Conservation (phyloP, 2,888 invertebrate species). For the Epinotia nisella region DNA sequence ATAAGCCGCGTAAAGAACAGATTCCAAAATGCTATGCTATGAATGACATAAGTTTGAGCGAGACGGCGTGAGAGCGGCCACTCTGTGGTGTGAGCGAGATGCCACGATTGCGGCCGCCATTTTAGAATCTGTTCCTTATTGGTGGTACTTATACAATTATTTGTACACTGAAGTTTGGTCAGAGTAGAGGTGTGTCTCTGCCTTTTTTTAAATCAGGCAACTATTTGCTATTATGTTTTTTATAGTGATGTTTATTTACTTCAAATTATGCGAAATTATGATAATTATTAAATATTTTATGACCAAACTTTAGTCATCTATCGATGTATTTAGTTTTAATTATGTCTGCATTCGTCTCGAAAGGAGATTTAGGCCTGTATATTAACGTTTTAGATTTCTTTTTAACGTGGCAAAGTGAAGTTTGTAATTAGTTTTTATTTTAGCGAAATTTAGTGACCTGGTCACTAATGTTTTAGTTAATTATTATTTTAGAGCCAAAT, state of each 20-base stretch:
- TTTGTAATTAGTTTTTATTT: conserved; percentile 24
- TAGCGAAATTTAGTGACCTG: conserved; percentile 21
- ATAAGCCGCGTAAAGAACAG: too few relatives aligned
- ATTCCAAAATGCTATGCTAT: too few relatives aligned
- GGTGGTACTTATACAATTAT: too few relatives aligned
- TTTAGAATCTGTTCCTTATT: too few relatives aligned
- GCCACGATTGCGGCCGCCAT: too few relatives aligned
- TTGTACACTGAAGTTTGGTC: background rate
- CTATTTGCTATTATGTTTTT: too few relatives aligned
- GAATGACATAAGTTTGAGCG: too few relatives aligned
- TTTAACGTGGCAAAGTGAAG: background rate
- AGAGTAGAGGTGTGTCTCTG: background rate
- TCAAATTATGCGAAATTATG: background rate
- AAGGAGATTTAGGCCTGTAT: conserved; percentile 5
- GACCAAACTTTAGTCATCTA: conserved; percentile 3
- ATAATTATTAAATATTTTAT: background rate
- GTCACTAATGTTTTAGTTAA: conserved; percentile 8
- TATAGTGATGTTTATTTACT: background rate
- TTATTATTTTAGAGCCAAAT: background rate
- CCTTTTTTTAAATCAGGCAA: background rate
- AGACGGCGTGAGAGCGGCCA: too few relatives aligned
- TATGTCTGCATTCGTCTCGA: background rate
- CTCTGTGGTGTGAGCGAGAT: too few relatives aligned
- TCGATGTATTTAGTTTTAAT: background rate
- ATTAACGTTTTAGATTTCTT: background rate